A percentile compares a stretch with the other conserved stretches of the same genome.
Evolutionary conservation across 2,797 vertebrate species (phyloP).

Genomic region (Chelon auratus): DNA sequence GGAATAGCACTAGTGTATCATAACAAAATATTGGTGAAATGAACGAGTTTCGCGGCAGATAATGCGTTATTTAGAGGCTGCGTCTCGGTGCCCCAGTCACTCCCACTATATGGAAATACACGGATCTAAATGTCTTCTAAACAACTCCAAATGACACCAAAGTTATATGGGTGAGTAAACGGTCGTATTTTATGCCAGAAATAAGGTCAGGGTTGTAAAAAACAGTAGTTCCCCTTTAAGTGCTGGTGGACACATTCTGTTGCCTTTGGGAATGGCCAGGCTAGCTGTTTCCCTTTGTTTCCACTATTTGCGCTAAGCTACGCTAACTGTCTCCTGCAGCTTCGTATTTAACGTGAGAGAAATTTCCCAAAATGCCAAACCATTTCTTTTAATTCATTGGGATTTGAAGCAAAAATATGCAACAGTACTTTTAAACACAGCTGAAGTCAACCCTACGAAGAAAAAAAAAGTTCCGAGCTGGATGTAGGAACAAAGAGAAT

Average conservation of each 20-base stretch:
- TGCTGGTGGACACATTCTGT: not conserved
- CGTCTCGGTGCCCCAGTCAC: too few relatives aligned
- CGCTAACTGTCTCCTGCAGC: not conserved
- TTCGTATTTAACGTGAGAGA: not conserved
- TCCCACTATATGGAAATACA: too few relatives aligned
- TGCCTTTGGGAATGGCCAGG: not conserved
- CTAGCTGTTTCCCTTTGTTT: not conserved
- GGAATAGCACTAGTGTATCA: too few relatives aligned
- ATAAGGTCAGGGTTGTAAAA: too few relatives aligned
- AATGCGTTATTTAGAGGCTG: too few relatives aligned
- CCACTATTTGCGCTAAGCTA: not conserved
- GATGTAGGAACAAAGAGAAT: constrained; percentile 31
- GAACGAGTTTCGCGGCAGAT: too few relatives aligned
- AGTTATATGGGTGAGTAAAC: too few relatives aligned
- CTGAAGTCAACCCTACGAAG: not conserved
- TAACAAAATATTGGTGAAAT: too few relatives aligned
- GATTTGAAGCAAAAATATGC: constrained; percentile 31
- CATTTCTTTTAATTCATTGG: constrained; percentile 25
- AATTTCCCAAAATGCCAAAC: constrained; percentile 47
- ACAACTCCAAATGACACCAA: too few relatives aligned
- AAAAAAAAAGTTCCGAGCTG: constrained; percentile 36
- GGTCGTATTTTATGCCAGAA: too few relatives aligned
- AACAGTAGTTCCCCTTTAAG: too few relatives aligned
- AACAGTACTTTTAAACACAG: constrained; percentile 31
- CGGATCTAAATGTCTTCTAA: too few relatives aligned